A percentile compares a stretch with the other conserved stretches of the same genome.
Evolutionary conservation across 2,888 invertebrate species (phyloP).

Genomic region (Caenorhabditis sp.): DNA sequence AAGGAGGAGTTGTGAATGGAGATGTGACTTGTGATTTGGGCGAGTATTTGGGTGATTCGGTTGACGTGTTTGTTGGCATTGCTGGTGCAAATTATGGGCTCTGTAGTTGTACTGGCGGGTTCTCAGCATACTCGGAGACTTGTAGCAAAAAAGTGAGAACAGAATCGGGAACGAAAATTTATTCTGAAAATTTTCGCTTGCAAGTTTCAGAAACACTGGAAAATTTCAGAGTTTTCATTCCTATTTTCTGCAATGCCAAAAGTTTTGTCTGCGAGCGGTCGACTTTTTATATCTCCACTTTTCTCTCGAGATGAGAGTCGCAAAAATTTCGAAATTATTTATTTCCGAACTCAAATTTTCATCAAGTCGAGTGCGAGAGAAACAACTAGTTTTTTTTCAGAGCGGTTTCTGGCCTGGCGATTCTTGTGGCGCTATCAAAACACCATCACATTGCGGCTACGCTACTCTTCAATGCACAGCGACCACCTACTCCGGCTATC

Average conservation of each 20-base stretch:
- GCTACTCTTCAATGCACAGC: conserved; percentile 19
- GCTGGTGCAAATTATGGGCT: conserved; percentile 59
- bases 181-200: too few relatives aligned
- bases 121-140: conserved; percentile 38
- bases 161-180: too few relatives aligned
- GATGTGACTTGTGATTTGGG: conserved; percentile 29
- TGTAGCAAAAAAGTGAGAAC: conserved; percentile 56
- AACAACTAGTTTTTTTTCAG: too few relatives aligned
- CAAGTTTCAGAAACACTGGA: too few relatives aligned
- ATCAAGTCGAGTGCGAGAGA: too few relatives aligned
- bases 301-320: too few relatives aligned
- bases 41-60: conserved; percentile 25
- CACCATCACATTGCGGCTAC: conserved; percentile 34
- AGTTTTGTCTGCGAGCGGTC: too few relatives aligned
- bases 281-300: too few relatives aligned
- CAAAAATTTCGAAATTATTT: too few relatives aligned
- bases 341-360: too few relatives aligned
- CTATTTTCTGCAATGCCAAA: too few relatives aligned
- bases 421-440: conserved; percentile 35
- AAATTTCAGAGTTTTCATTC: too few relatives aligned
- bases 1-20: conserved; percentile 52
- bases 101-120: conserved; percentile 47
- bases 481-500: conserved; percentile 25
- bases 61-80: conserved; percentile 54
- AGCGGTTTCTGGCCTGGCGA: conserved; percentile 59